Evolutionary conservation across 92 coral and sea anemone genomes (phyloP).

Genomic region (Isaurus tuberculatus): DNA sequence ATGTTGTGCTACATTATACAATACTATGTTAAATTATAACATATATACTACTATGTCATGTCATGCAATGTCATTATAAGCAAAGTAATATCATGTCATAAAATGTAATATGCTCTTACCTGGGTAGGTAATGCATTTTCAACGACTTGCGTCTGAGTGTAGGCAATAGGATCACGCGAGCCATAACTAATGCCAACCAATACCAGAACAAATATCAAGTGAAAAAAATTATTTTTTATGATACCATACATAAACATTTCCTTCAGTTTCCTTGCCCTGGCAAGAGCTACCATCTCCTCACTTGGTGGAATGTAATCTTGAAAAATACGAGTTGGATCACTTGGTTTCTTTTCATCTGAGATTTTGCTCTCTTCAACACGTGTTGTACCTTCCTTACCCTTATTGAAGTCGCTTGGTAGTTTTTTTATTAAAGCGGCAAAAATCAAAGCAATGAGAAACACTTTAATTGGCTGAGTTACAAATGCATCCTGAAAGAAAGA

Average conservation of each 20-base stretch:
- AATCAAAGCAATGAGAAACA: constrained; percentile 49
- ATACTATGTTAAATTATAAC: no score
- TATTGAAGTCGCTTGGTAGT: constrained; percentile 59
- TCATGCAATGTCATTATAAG: no score
- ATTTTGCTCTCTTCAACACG: not conserved
- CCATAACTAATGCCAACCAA: constrained; percentile 70
- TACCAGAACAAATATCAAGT: constrained; percentile 62
- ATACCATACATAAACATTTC: constrained; percentile 66
- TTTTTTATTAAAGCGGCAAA: constrained; percentile 53
- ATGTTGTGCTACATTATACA: no score
- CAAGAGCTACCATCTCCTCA: constrained; percentile 59
- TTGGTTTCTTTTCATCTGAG: constrained; percentile 3
- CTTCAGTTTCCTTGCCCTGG: constrained; percentile 63
- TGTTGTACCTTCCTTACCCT: not conserved
- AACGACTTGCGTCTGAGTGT: constrained; percentile 53
- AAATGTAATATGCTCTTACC: constrained; percentile 34
- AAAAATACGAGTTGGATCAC: not conserved
- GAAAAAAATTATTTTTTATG: constrained; percentile 65
- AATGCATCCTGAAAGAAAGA: constrained; percentile 83
- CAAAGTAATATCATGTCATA: no score
- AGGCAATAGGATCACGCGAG: constrained; percentile 71
- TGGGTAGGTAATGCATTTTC: constrained; percentile 43
- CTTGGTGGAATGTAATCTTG: constrained; percentile 60
- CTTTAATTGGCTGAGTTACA: constrained; percentile 75
- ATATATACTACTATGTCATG: no score